Base-by-base conservation (phyloP, 2,797 vertebrate species). In the Acridotheres tristis region DNA sequence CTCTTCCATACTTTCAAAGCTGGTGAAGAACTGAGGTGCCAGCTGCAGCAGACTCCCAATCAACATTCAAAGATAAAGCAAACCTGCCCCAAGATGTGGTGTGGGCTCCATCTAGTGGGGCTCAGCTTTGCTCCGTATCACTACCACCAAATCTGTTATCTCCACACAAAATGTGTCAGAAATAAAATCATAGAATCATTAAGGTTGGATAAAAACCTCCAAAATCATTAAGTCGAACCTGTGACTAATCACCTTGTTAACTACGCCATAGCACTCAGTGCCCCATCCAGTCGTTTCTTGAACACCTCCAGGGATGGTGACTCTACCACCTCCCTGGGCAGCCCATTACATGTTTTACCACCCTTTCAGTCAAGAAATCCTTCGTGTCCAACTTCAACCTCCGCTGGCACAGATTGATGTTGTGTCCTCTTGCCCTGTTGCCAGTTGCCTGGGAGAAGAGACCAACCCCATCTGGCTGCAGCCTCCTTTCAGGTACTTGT, bases 101-200 rank as follows among this genome's bases (percentile, higher is more conserved):
- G 3, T 34, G 48, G 88, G 81, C 96, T 84, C 96, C 96, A 94
- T 22, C 97, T 97, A 96, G 94, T 4, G 96, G 92, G 36, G 15
- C 43, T 76, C 84, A 45, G 43, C 40, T 45, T 53, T 68, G 27
- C 7, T 59, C 42, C 1, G 0, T 11, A 23, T 5, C 0, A 0
- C 47, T 50, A 11, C 4, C 12, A 23, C 13, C 11, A 19, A 23
- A 66, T 20, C 23, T 4, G 38, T 27, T 6, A 61, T 5, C 48
- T 57, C 45, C 55, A 67, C 21, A 20, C 5, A 25, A 54, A 42
- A 63, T 0, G 7, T 42, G 23, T 4, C n/a, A 54, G 34, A 75
- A 81, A 27, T 0, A 73, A 66, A 66, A 53, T 6, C 38, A 34
- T 0, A 40, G 18, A 47, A 66, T n/a, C 53, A 25, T 38, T n/a